Percentiles rank a stretch among this genome's conserved stretches.
phyloP scores from a whole-genome alignment of 1,140 invertebrate genomes.

The Eueides isabella region DNA sequence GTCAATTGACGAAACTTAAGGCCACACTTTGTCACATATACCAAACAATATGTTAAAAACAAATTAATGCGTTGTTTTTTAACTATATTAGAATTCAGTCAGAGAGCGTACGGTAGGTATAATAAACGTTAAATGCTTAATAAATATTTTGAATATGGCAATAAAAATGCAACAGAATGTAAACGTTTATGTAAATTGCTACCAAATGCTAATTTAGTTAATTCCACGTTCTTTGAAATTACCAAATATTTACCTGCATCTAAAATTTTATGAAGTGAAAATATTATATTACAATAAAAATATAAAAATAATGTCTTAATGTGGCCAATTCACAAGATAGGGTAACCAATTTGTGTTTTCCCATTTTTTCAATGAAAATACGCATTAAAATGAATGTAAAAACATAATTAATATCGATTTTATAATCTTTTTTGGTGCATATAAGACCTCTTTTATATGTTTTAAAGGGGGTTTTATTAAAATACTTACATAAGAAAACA shows the following conservation, averaged over 20 bases:
- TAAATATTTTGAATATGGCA: slow-evolving; percentile 5
- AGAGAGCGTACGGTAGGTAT: not conserved
- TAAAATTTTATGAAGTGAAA: not conserved
- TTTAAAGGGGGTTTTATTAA: too few species aligned
- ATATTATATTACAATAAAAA: not conserved
- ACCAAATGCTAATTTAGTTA: not conserved
- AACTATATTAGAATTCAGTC: not conserved
- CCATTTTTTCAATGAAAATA: too few species aligned
- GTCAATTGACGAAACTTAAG: not conserved
- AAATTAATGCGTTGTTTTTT: not conserved
- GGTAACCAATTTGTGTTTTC: slow-evolving; percentile 7
- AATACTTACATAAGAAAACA: too few species aligned
- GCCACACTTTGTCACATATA: too few species aligned
- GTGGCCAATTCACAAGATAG: not conserved
- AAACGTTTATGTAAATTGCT: slow-evolving; percentile 8
- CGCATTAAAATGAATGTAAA: too few species aligned
- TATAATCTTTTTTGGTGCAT: too few species aligned
- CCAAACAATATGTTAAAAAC: not conserved
- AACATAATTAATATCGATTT: not conserved
- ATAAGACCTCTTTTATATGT: too few species aligned
- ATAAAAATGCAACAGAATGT: slow-evolving; percentile 5
- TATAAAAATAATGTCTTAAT: not conserved
- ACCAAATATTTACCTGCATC: slow-evolving; percentile 2
- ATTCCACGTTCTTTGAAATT: not conserved
- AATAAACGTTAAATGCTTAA: not conserved